These are phyloP conservation scores for Anadara kagoshimensis DNA, from an alignment of 1,140 invertebrate genomes.

Conservation along the genomic window DNA sequence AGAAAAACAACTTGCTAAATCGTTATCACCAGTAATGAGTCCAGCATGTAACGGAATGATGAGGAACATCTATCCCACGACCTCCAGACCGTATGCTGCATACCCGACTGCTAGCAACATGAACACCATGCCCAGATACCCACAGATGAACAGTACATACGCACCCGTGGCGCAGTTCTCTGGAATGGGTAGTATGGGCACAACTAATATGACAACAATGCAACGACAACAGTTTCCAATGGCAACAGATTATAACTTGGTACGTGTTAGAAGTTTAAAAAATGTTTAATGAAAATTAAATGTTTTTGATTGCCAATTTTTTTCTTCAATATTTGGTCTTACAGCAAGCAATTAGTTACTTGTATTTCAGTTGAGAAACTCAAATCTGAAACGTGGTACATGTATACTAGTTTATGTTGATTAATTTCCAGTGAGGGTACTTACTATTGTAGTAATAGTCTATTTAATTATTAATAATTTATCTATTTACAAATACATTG, in stretches of 20 bases:
- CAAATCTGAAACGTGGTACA: too few relatives aligned
- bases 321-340: too few relatives aligned
- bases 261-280: slow-evolving; percentile 46
- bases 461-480: too few relatives aligned
- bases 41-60: slow-evolving; percentile 96
- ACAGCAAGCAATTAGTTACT: too few relatives aligned
- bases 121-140: slow-evolving; percentile 87
- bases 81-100: slow-evolving; percentile 80
- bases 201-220: slow-evolving; percentile 78
- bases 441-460: too few relatives aligned
- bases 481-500: too few relatives aligned
- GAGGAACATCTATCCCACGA: slow-evolving; percentile 93
- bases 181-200: slow-evolving; percentile 64
- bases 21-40: slow-evolving; percentile 79
- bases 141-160: slow-evolving; percentile 92
- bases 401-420: too few relatives aligned
- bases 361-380: too few relatives aligned
- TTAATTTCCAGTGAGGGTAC: too few relatives aligned
- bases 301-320: too few relatives aligned
- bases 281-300: too few relatives aligned
- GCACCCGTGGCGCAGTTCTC: slow-evolving; percentile 91
- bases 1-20: slow-evolving; percentile 74
- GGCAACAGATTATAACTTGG: slow-evolving; percentile 70
- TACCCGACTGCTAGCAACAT: slow-evolving; percentile 88
- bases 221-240: slow-evolving; percentile 79